Percentiles rank a stretch among this genome's conserved stretches.
Conservation (phyloP, 2,113 vertebrate genomes). For the Upupa epops region DNA sequence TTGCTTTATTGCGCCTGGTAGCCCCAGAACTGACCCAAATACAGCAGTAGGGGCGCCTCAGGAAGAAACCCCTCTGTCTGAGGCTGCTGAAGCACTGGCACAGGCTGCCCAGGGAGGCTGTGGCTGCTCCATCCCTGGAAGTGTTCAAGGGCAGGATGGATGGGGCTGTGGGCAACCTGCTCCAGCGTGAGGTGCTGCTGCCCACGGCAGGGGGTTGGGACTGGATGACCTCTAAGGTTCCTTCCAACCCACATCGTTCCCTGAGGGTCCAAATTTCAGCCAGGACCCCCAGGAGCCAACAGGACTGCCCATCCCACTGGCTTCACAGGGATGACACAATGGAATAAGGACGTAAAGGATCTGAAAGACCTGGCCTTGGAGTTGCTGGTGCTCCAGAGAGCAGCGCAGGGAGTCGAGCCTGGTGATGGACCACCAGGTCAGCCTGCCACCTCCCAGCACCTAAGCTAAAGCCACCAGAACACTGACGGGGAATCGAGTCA, state of each 20-base stretch:
- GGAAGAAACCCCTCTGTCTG: too few species aligned
- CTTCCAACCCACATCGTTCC: too few species aligned
- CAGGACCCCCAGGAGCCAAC: neutral
- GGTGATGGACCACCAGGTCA: neutral
- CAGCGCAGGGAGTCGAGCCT: neutral
- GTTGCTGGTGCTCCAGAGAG: neutral
- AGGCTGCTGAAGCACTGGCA: too few species aligned
- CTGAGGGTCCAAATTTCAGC: neutral
- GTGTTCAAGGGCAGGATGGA: too few species aligned
- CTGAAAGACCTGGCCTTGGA: neutral
- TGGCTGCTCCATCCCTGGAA: too few species aligned
- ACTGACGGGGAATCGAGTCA: neutral
- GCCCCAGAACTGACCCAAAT: neutral
- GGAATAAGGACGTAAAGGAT: too few species aligned
- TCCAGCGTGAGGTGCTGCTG: too few species aligned
- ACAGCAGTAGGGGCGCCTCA: neutral
- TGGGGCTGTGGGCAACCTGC: too few species aligned
- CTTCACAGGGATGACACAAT: neutral
- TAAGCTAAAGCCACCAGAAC: neutral
- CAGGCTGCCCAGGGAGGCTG: too few species aligned
- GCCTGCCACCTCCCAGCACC: neutral
- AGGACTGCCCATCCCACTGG: neutral
- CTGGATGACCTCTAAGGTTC: too few species aligned
- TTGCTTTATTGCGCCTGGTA: neutral
- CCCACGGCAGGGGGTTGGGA: too few species aligned